Evolutionary conservation across 2,888 invertebrate genomes (phyloP), one percentile per base, ranked within the genome.

Genomic region (Polymixis lichenea): DNA sequence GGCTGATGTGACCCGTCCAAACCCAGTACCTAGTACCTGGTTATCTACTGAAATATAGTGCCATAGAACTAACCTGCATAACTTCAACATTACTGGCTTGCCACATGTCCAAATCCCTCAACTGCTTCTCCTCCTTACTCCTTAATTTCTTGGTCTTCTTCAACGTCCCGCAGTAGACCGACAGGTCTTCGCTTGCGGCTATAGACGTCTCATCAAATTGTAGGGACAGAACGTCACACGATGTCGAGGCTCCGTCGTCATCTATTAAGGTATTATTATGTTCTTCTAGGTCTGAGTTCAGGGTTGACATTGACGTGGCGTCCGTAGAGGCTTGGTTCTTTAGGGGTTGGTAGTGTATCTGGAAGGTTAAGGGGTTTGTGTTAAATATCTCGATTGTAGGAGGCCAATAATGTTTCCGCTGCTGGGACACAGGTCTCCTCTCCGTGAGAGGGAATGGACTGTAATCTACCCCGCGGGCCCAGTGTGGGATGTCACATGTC

Each of bases 31-130:
- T 38, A 46, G 43, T 46, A 46, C 43, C 38, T 38, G 13, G 43
- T 46, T 46, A 46, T 46, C 43, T 11, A 11, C 43, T 46, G 43
- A 46, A 46, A 43, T 11, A 43, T 43, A 1, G 11, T 43, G 43
- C 43, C 43, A 43, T 43, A 43, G 43, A 43, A 46, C 81, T 43
- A 28, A 95, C 96, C 93, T 95, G 91, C 93, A 96, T 94, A 43
- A 96, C 96, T 56, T 95, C 94, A 5, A 94, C 87, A 68, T 96
- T 94, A 72, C 93, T 95, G 0, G 96, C 95, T 58, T 91, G 90
- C 96, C 96, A 96, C 96, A 96, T 96, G 62, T 92, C 93, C n/a
- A 91, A 84, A 43, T 96, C 96, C 15, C 94, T 90, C 72, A 95
- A 28, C 60, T 92, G 92, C 72, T 89, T 87, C 68, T 93, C 91